Evolutionary conservation across 2,888 invertebrate species (phyloP).

Genomic region (Xanthorhoe designata): DNA sequence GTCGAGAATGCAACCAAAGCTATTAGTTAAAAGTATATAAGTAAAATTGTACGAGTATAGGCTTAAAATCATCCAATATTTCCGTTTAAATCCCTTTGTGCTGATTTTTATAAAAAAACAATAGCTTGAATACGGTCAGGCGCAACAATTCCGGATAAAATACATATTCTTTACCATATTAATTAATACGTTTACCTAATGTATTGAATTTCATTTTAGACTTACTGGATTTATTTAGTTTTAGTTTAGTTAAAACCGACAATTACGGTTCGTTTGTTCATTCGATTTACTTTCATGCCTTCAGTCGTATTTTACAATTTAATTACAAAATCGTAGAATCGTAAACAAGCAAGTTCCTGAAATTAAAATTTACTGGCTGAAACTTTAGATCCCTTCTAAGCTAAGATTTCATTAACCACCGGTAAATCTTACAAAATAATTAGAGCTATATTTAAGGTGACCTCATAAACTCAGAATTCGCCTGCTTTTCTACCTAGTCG

Average conservation of each 20-base stretch:
- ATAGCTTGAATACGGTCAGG: not conserved
- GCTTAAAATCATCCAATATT: not conserved
- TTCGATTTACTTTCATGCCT: not conserved
- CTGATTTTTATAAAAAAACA: not conserved
- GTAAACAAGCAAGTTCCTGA: slow-evolving; percentile 10
- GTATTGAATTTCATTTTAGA: not conserved
- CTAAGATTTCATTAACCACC: slow-evolving; percentile 59
- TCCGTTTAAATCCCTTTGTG: not conserved
- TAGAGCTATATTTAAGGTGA: slow-evolving; percentile 73
- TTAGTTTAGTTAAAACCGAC: too few relatives aligned
- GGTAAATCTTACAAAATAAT: slow-evolving; percentile 67
- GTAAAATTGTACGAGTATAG: too few relatives aligned
- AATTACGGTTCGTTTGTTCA: not conserved
- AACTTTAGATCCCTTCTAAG: slow-evolving; percentile 40
- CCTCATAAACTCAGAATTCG: slow-evolving; percentile 72
- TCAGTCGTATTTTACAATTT: not conserved
- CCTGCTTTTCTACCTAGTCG: slow-evolving; percentile 72
- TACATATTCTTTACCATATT: not conserved
- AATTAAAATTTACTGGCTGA: slow-evolving; percentile 17
- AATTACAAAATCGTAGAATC: not conserved
- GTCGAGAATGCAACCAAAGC: too few relatives aligned
- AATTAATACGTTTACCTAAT: not conserved
- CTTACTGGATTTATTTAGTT: too few relatives aligned
- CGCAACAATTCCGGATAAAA: not conserved
- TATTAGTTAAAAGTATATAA: too few relatives aligned